These are phyloP conservation scores for Pseudochromis fuscus DNA, from an alignment of 2,797 vertebrate species.

Conservation along the genomic window DNA sequence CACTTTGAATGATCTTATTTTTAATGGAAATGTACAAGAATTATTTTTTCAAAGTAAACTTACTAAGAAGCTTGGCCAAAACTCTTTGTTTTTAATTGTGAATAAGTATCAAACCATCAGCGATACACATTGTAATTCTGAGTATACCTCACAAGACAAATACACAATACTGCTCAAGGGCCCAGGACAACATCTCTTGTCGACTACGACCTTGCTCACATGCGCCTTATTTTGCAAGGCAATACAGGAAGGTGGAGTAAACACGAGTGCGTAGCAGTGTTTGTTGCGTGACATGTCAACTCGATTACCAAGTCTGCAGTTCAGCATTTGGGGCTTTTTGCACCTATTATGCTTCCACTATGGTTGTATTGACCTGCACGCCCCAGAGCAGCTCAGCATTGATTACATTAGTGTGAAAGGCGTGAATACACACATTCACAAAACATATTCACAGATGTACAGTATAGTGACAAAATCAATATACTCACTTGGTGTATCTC, in stretches of 20 bases:
- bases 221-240: slow-evolving; percentile 19
- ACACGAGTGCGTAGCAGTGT: slow-evolving; percentile 14
- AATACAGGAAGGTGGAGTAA: slow-evolving; percentile 21
- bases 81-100: too few relatives aligned
- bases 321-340: slow-evolving; percentile 14
- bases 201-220: slow-evolving; percentile 53
- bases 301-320: slow-evolving; percentile 40
- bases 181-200: slow-evolving; percentile 6
- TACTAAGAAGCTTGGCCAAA: neutral
- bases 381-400: neutral
- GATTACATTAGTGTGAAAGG: slow-evolving; percentile 26
- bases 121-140: slow-evolving; percentile 8
- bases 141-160: slow-evolving; percentile 26
- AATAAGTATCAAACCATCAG: neutral
- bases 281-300: slow-evolving; percentile 30
- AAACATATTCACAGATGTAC: neutral
- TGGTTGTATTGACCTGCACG: neutral
- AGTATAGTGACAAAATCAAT: neutral
- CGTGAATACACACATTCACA: neutral
- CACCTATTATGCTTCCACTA: slow-evolving; percentile 21
- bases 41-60: too few relatives aligned
- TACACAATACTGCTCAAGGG: slow-evolving; percentile 24
- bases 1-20: neutral
- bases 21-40: neutral
- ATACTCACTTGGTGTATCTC: neutral